These are phyloP conservation scores for Acrocephalus kingi DNA, from an alignment of 2,113 vertebrate species.

Conservation along the genomic window DNA sequence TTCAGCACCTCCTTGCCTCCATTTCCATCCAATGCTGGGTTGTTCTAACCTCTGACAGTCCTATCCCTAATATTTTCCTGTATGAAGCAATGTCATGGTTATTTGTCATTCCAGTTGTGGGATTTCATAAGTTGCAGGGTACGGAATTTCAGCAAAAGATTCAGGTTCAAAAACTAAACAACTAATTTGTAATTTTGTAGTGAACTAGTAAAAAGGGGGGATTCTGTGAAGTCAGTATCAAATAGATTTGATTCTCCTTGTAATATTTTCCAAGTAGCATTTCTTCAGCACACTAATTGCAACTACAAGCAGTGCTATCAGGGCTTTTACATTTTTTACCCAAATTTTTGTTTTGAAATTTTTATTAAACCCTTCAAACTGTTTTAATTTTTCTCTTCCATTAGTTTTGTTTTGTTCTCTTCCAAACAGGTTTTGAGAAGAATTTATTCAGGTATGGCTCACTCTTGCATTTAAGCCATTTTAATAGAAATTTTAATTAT, in stretches of 20 bases:
- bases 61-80: background rate
- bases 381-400: background rate
- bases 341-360: background rate
- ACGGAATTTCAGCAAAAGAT: background rate
- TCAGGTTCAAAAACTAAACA: background rate
- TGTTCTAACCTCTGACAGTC: background rate
- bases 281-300: background rate
- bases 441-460: background rate
- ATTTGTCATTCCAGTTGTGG: background rate
- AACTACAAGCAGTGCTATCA: background rate
- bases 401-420: background rate
- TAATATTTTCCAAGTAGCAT: background rate
- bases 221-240: rapidly evolving
- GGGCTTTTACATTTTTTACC: background rate
- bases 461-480: background rate
- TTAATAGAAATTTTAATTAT: background rate
- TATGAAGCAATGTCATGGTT: background rate
- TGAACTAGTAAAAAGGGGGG: rapidly evolving
- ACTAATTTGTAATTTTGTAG: background rate
- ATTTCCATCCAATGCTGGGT: background rate
- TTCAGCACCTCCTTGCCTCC: background rate
- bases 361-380: background rate
- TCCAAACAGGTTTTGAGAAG: background rate
- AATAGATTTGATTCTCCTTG: background rate
- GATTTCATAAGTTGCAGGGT: background rate